Evolutionary conservation across 2,888 invertebrate species (phyloP).

Genomic region (Apotomis betuletana): DNA sequence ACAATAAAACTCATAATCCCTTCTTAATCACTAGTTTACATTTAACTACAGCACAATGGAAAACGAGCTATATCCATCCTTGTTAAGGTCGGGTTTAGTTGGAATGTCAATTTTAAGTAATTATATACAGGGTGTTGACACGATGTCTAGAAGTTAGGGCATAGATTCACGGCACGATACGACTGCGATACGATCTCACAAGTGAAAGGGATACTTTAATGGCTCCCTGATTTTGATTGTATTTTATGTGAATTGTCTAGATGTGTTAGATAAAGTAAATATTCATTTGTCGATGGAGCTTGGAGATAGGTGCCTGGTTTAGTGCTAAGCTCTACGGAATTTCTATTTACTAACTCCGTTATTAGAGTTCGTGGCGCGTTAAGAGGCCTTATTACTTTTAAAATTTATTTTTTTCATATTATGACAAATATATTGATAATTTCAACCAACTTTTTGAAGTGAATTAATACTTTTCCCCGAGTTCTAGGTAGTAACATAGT

Average conservation of each 20-base stretch:
- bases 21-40: not conserved
- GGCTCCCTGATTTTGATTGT: conserved; percentile 27
- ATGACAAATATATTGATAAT: no score
- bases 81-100: conserved; percentile 37
- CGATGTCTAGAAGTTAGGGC: conserved; percentile 45
- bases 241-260: conserved; percentile 14
- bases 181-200: conserved; percentile 10
- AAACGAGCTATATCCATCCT: conserved; percentile 24
- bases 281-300: not conserved
- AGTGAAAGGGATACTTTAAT: conserved; percentile 23
- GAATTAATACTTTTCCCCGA: no score
- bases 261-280: conserved; percentile 22
- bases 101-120: conserved; percentile 42
- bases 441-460: no score
- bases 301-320: not conserved
- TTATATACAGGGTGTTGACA: conserved; percentile 51
- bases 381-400: no score
- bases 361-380: no score
- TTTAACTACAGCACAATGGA: conserved; percentile 1
- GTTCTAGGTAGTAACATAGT: no score
- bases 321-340: not conserved
- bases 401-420: no score
- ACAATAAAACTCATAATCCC: not conserved
- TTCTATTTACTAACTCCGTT: no score
- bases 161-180: conserved; percentile 15